phyloP scores from a whole-genome alignment of 2,888 invertebrate species.

The Zele albiditarsus region DNA sequence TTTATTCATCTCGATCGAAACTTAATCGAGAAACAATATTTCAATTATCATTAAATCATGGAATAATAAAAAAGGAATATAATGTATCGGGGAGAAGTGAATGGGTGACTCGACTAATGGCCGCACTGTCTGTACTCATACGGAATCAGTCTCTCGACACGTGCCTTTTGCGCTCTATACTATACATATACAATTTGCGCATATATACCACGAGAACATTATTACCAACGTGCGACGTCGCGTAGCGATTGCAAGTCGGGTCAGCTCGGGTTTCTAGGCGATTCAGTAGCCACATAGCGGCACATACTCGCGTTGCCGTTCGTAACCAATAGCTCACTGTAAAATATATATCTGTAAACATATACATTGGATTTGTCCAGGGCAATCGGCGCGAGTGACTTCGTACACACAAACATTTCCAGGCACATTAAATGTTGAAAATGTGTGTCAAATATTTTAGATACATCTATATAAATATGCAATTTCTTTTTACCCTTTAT shows the following conservation, averaged over 20 bases:
- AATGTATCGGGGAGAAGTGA: slow-evolving; percentile 22
- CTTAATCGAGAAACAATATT: too few species aligned
- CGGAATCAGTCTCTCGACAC: not conserved
- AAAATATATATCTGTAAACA: slow-evolving; percentile 7
- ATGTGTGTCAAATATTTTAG: not conserved
- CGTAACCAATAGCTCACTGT: not conserved
- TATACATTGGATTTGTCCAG: slow-evolving; percentile 22
- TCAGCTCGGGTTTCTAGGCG: slow-evolving; percentile 57
- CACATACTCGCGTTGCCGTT: slow-evolving; percentile 39
- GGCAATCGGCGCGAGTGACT: slow-evolving; percentile 19
- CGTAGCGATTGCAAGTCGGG: slow-evolving; percentile 35
- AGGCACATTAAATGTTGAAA: not conserved
- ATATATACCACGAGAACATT: not conserved
- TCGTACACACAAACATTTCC: not conserved
- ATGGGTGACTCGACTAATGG: slow-evolving; percentile 12
- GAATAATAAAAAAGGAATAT: too few species aligned
- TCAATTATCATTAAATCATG: too few species aligned
- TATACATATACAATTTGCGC: not conserved
- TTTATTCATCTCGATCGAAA: too few species aligned
- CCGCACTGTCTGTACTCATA: not conserved
- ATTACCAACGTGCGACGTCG: slow-evolving; percentile 41
- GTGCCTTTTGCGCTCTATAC: not conserved
- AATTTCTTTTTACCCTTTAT: too few species aligned
- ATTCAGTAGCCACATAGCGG: slow-evolving; percentile 50
- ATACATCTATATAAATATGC: not conserved